Conservation (phyloP, 2,797 vertebrate species). For the Alectoris magna region DNA sequence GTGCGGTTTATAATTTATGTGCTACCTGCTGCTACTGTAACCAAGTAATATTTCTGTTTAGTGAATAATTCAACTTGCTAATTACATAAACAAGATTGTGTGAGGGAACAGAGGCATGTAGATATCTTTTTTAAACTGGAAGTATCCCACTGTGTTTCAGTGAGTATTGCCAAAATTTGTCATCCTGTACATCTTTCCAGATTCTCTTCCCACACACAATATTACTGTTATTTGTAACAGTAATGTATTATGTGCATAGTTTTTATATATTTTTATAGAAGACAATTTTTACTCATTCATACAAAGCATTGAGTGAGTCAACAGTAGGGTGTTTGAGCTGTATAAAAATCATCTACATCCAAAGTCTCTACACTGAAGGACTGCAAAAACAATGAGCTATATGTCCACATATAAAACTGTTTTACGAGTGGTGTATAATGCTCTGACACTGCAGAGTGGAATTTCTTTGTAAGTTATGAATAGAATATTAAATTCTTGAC, state of each 20-base stretch:
- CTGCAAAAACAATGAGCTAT: neutral
- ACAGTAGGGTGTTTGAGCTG: neutral
- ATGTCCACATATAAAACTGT: neutral
- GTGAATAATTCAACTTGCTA: constrained; percentile 15
- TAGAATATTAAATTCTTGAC: neutral
- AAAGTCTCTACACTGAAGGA: neutral
- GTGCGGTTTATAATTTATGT: neutral
- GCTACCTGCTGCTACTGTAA: neutral
- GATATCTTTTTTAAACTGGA: neutral
- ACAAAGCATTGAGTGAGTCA: neutral
- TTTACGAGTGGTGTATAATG: neutral
- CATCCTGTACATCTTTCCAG: neutral
- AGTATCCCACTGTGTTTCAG: neutral
- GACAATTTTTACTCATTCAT: neutral
- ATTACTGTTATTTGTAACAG: neutral
- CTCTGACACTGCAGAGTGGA: neutral
- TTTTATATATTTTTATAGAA: neutral
- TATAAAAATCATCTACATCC: neutral
- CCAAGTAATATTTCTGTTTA: neutral
- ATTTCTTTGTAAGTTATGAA: neutral
- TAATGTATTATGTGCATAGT: neutral
- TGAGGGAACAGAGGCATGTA: neutral
- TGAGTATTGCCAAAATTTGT: neutral
- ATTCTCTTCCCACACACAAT: neutral
- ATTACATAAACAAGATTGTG: neutral